Percentiles rank a stretch among this genome's conserved stretches.
Evolutionary conservation across 1,140 invertebrate species (phyloP).

Genomic region (Drosophila saltans): DNA sequence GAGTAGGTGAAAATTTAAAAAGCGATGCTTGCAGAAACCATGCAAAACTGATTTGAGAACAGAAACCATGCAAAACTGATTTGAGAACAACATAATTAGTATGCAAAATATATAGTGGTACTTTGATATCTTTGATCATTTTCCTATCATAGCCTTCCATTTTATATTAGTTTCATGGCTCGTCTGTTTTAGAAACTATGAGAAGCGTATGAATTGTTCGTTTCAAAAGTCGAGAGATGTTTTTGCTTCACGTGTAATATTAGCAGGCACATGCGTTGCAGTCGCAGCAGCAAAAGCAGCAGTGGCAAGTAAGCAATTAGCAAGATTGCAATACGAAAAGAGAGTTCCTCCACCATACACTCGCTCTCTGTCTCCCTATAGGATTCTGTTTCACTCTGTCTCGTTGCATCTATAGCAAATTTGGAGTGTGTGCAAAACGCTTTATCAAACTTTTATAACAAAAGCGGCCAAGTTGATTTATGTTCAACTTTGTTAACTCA

Average conservation of each 20-base stretch:
- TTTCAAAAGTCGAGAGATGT: not conserved
- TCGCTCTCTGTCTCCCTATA: not conserved
- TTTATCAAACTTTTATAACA: slow-evolving; percentile 81
- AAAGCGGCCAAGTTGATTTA: slow-evolving; percentile 74
- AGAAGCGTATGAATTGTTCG: slow-evolving; percentile 1
- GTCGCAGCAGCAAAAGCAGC: slow-evolving; percentile 4
- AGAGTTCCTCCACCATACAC: slow-evolving; percentile 34
- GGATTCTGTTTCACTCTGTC: not conserved
- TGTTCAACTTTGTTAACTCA: slow-evolving; percentile 80
- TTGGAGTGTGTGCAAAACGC: slow-evolving; percentile 68
- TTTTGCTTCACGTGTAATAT: slow-evolving; percentile 38
- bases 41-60: too few relatives aligned
- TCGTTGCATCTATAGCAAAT: slow-evolving; percentile 8
- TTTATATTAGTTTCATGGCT: not conserved
- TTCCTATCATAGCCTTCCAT: too few relatives aligned
- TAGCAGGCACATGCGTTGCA: slow-evolving; percentile 62
- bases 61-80: too few relatives aligned
- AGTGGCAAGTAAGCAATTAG: slow-evolving; percentile 65
- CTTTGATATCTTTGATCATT: too few relatives aligned
- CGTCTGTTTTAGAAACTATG: too few relatives aligned
- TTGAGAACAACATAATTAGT: too few relatives aligned
- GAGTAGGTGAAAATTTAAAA: too few relatives aligned
- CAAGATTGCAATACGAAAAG: slow-evolving; percentile 74
- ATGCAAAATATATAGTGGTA: too few relatives aligned
- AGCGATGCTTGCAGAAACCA: too few relatives aligned